A percentile compares a stretch with the other conserved stretches of the same genome.
These are phyloP conservation scores for Anolis apletophallus DNA, from an alignment of 2,797 vertebrate species.

Conservation along the genomic window DNA sequence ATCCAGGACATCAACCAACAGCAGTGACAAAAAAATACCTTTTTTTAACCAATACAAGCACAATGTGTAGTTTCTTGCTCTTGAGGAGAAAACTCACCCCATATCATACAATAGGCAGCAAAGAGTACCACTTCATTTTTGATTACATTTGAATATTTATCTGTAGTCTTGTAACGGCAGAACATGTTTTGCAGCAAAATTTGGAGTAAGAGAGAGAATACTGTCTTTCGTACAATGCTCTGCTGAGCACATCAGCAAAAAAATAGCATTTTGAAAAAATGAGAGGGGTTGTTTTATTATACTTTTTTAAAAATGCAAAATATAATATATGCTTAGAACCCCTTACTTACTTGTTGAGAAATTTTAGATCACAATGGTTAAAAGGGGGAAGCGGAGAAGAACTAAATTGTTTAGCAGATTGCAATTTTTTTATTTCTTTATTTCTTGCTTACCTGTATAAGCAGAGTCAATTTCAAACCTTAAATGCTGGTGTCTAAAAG, in stretches of 20 bases:
- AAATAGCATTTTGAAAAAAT: slow-evolving; percentile 37
- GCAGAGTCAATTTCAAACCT: slow-evolving; percentile 47
- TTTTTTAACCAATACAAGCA: no score
- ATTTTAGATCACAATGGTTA: slow-evolving; percentile 60
- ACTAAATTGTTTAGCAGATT: slow-evolving; percentile 50
- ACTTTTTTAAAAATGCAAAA: background rate
- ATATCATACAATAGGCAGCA: background rate
- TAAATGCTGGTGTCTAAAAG: slow-evolving; percentile 34
- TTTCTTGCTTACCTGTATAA: slow-evolving; percentile 40
- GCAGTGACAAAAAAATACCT: no score
- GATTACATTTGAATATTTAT: background rate
- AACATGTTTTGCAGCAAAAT: background rate
- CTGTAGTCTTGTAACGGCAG: background rate
- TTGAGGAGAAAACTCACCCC: background rate
- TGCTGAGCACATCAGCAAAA: slow-evolving; percentile 21
- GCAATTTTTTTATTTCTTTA: slow-evolving; percentile 58
- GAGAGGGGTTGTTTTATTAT: background rate
- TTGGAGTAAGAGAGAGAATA: background rate
- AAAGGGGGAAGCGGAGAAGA: slow-evolving; percentile 47
- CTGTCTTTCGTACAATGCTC: background rate
- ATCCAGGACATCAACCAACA: no score
- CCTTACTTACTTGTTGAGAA: slow-evolving; percentile 56
- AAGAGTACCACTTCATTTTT: background rate
- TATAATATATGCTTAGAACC: slow-evolving; percentile 37
- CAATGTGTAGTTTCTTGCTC: background rate